Evolutionary conservation across 2,888 invertebrate genomes (phyloP), one percentile per base, ranked within the genome.

Genomic region (Xestia ashworthii): DNA sequence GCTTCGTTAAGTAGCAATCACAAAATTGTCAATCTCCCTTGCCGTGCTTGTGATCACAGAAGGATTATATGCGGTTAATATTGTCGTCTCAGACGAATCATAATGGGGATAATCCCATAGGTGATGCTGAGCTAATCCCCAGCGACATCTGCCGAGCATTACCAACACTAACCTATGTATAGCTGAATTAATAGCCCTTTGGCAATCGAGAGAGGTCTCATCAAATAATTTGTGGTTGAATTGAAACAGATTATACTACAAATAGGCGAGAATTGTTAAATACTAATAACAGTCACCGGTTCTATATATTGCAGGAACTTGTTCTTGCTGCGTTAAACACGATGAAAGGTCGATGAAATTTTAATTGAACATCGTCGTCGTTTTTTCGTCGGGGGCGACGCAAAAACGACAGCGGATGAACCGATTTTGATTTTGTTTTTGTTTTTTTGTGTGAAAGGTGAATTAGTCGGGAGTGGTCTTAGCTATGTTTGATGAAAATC

Each of bases 101-200:
- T 53, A 25, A 38, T 19, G 22, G 32, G 6, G 32, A 0, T 83
- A 77, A 83, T 81, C 81, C 60, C 32, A 12, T 9, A 76, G 32
- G 38, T 53, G 55, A 64, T 64, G 32, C 60, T 48, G 64, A 48
- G 65, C 6, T 84, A 84, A 83, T 81, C 84, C 66, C 38, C 25
- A 38, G 19, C 22, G 65, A 80, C 67, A 68, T 71, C 38, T 62
- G 48, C 12, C 41, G 55, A 62, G 46, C 60, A 65, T 68, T 69
- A 71, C 44, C 3, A 46, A 65, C 32, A 65, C 64, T 55, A 8
- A 60, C 12, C 19, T 71, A 50, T 71, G 48, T 83, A 67, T 2
- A 50, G 38, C 48, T 48, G 48, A 76, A 66, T 81, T 84, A 74
- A 81, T 81, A 62, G 68, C 44, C 32, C 69, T 66, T 81, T 72